Evolutionary conservation across 2,113 vertebrate genomes (phyloP).

Genomic region (Scatophagus argus): DNA sequence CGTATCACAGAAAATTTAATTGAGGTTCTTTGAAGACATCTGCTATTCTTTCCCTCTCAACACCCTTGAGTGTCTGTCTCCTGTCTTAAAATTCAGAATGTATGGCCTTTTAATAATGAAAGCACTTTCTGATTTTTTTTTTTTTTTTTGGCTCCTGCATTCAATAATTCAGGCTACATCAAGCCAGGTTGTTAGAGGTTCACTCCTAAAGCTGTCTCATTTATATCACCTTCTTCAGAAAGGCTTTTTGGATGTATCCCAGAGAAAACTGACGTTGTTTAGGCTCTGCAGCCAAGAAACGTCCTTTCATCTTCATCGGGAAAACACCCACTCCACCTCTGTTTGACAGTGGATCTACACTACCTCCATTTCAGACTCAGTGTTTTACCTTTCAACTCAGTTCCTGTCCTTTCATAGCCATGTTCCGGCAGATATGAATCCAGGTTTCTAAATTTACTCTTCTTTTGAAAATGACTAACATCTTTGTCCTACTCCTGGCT

Average conservation of each 20-base stretch:
- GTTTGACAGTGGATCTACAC: conserved; percentile 43
- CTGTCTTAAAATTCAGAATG: conserved; percentile 34
- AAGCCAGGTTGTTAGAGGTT: conserved; percentile 14
- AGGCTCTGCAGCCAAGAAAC: conserved; percentile 37
- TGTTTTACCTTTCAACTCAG: conserved; percentile 45
- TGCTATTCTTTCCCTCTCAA: neutral
- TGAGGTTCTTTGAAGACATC: neutral
- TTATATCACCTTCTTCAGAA: conserved; percentile 42
- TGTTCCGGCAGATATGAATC: conserved; percentile 10
- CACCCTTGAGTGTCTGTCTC: neutral
- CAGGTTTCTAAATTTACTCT: conserved; percentile 9
- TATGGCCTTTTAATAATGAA: conserved; percentile 48
- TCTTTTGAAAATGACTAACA: conserved; percentile 15
- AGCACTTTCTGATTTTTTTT: neutral
- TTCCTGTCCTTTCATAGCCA: conserved; percentile 35
- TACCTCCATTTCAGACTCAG: conserved; percentile 29
- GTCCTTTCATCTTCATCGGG: conserved; percentile 59
- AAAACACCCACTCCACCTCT: conserved; percentile 56
- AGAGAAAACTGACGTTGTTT: conserved; percentile 51
- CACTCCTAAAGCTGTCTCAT: conserved; percentile 24
- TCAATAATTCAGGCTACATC: conserved; percentile 45
- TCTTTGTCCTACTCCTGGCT: neutral
- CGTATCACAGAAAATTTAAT: neutral
- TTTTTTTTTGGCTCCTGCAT: neutral
- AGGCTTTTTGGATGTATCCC: conserved; percentile 55